Evolutionary conservation across 2,113 vertebrate genomes (phyloP).

Genomic region (Puma concolor): DNA sequence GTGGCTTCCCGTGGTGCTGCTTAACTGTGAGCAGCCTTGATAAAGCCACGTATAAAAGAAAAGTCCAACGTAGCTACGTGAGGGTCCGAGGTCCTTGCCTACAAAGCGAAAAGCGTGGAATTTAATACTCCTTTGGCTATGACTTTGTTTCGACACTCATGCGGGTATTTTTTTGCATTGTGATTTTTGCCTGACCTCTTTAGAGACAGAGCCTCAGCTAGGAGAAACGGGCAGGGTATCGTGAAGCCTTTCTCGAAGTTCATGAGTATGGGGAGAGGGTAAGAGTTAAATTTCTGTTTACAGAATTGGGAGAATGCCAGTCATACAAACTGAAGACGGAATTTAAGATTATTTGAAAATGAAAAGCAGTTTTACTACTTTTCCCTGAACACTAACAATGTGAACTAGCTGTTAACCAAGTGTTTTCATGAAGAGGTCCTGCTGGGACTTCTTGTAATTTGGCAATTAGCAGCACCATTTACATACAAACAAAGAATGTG

Average conservation of each 20-base stretch:
- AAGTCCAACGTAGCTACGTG: neutral
- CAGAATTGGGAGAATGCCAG: slow-evolving; percentile 2
- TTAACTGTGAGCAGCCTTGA: neutral
- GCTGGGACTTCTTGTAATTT: slow-evolving; percentile 66
- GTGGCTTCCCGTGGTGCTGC: neutral
- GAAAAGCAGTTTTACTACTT: slow-evolving; percentile 54
- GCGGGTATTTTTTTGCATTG: neutral
- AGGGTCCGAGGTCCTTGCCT: neutral
- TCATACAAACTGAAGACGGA: neutral
- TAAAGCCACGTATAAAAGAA: neutral
- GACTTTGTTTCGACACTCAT: neutral
- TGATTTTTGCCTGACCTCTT: neutral
- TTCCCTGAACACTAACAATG: slow-evolving; percentile 49
- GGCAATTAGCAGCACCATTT: slow-evolving; percentile 57
- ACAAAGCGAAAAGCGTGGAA: neutral
- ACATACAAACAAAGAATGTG: slow-evolving; percentile 46
- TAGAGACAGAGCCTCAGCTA: neutral
- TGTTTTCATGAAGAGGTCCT: slow-evolving; percentile 54
- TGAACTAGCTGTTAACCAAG: slow-evolving; percentile 69
- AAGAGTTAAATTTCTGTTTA: neutral
- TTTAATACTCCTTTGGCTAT: neutral
- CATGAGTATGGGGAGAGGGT: neutral
- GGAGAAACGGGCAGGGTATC: neutral
- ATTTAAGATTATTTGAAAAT: slow-evolving; percentile 72
- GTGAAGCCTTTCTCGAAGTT: neutral